Evolutionary conservation across 2,888 invertebrate genomes (phyloP).

Genomic region (Platynereis dumerilii): DNA sequence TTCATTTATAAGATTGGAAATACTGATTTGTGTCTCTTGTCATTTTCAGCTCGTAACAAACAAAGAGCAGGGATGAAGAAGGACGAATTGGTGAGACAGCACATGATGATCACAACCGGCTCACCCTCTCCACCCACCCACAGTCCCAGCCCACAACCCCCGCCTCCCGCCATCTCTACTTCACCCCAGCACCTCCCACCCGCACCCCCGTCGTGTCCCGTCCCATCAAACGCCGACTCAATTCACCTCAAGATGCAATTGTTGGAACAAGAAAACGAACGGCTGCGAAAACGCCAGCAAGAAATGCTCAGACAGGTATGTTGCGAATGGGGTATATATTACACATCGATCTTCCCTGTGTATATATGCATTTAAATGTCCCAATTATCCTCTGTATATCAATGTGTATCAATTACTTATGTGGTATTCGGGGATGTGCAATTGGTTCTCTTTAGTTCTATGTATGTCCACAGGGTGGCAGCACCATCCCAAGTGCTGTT

Average conservation of each 20-base stretch:
- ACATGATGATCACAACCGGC: background rate
- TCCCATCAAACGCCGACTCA: background rate
- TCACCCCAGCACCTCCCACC: slow-evolving; percentile 4
- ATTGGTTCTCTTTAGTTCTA: too few relatives aligned
- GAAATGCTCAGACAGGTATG: slow-evolving; percentile 36
- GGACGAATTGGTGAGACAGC: slow-evolving; percentile 9
- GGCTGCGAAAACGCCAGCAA: slow-evolving; percentile 37
- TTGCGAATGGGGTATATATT: too few relatives aligned
- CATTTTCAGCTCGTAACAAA: slow-evolving; percentile 31
- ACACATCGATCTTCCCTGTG: too few relatives aligned
- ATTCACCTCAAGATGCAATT: slow-evolving; percentile 33
- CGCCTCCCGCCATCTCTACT: slow-evolving; percentile 4
- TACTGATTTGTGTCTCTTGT: too few relatives aligned
- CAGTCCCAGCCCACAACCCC: slow-evolving; percentile 5
- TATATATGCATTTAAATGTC: too few relatives aligned
- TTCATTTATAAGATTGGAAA: too few relatives aligned
- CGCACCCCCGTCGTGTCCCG: background rate
- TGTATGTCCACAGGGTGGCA: too few relatives aligned
- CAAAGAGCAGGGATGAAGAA: slow-evolving; percentile 33
- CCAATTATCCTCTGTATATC: too few relatives aligned
- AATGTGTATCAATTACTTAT: too few relatives aligned
- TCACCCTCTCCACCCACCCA: slow-evolving; percentile 7
- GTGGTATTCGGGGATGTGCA: too few relatives aligned
- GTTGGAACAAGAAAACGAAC: slow-evolving; percentile 35
- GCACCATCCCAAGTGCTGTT: too few relatives aligned